phyloP scores from a whole-genome alignment of 2,888 invertebrate species.

The Dryococelus australis region DNA sequence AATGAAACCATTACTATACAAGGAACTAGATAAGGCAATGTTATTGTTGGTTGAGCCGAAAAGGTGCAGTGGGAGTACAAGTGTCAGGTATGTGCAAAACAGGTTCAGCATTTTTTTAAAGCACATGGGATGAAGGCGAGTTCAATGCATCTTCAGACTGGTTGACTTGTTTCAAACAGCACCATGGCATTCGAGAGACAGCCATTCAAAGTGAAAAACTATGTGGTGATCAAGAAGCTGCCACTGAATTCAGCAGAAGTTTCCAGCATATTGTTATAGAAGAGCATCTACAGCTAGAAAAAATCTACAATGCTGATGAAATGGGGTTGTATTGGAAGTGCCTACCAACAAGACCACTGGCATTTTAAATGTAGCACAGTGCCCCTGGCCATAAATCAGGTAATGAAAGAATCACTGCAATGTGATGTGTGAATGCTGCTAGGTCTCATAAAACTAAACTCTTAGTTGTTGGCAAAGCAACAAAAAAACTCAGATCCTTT shows the following conservation, averaged over 20 bases:
- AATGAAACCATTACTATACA: neutral
- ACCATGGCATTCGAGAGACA: neutral
- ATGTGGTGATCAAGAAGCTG: neutral
- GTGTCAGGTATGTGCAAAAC: neutral
- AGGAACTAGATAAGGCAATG: slow-evolving; percentile 11
- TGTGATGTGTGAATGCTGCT: neutral
- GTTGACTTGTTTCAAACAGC: slow-evolving; percentile 8
- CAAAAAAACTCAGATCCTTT: neutral
- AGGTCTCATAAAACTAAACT: neutral
- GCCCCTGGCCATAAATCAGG: neutral
- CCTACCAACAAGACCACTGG: neutral
- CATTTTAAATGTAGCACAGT: neutral
- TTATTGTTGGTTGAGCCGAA: neutral
- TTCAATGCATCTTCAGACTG: slow-evolving; percentile 1
- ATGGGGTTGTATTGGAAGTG: slow-evolving; percentile 18
- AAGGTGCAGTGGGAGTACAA: no score
- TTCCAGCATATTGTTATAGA: neutral
- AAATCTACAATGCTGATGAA: neutral
- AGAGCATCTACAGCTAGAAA: neutral
- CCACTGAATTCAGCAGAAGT: neutral
- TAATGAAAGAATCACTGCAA: neutral
- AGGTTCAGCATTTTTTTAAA: neutral
- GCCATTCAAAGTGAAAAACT: slow-evolving; percentile 4
- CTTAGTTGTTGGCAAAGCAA: neutral
- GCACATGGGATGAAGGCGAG: neutral